phyloP scores from a whole-genome alignment of 2,113 vertebrate species.

The Heliornis fulica region DNA sequence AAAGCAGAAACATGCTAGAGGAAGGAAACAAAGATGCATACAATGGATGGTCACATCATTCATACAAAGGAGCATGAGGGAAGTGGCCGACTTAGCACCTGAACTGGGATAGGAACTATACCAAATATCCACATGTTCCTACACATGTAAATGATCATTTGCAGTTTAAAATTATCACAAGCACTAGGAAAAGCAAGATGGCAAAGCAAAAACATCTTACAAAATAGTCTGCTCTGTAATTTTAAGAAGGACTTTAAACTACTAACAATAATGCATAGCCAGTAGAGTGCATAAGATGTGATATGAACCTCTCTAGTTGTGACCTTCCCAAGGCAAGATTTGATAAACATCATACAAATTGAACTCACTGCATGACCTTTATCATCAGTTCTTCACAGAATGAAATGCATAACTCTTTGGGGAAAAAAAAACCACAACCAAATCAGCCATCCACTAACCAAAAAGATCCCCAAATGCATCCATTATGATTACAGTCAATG shows the following conservation, averaged over 20 bases:
- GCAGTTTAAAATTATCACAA: neutral
- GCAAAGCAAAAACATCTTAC: neutral
- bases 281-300: neutral
- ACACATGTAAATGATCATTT: neutral
- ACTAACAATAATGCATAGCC: neutral
- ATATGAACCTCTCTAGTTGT: neutral
- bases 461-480: neutral
- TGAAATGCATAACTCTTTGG: neutral
- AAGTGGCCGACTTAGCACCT: neutral
- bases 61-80: neutral
- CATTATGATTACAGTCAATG: neutral
- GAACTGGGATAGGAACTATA: neutral
- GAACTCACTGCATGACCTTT: neutral
- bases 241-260: neutral
- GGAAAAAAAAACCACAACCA: neutral
- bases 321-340: neutral
- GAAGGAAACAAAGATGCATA: neutral
- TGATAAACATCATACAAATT: neutral
- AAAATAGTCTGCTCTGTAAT: neutral
- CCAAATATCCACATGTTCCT: neutral
- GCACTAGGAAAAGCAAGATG: neutral
- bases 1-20: neutral
- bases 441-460: no score
- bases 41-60: neutral
- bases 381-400: neutral